Conservation (phyloP, 2,797 vertebrate genomes). For the Characodon lateralis region DNA sequence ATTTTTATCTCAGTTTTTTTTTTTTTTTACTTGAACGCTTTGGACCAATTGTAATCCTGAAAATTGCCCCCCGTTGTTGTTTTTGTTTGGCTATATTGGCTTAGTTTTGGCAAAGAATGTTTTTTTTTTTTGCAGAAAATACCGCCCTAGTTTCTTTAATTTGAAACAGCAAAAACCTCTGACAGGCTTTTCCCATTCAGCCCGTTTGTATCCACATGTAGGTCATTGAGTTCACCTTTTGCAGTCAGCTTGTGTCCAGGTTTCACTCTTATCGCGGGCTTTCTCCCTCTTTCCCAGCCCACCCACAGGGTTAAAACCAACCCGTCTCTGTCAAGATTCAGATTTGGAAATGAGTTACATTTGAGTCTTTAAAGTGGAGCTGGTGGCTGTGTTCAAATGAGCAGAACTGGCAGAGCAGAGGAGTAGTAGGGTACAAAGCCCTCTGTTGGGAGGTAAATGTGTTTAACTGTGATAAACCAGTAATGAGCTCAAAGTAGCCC, state of each 20-base stretch:
- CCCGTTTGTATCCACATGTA: slow-evolving; percentile 16
- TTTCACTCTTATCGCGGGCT: slow-evolving; percentile 36
- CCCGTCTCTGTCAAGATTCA: slow-evolving; percentile 44
- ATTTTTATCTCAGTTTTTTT: neutral
- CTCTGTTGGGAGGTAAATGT: slow-evolving; percentile 23
- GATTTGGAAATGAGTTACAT: slow-evolving; percentile 25
- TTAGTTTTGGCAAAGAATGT: slow-evolving; percentile 6
- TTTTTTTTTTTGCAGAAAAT: slow-evolving; percentile 7
- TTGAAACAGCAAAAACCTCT: slow-evolving; percentile 4
- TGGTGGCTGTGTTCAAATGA: slow-evolving; percentile 36
- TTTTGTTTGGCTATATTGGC: neutral
- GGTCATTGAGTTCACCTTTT: slow-evolving; percentile 48
- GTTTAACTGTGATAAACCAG: slow-evolving; percentile 55
- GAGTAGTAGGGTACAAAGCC: slow-evolving; percentile 8
- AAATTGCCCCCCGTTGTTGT: neutral
- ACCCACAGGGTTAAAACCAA: slow-evolving; percentile 38
- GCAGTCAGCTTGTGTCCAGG: slow-evolving; percentile 53
- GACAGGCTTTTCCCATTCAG: slow-evolving; percentile 14
- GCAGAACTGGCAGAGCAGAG: slow-evolving; percentile 12
- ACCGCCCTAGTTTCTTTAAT: slow-evolving; percentile 12
- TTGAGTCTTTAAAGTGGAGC: slow-evolving; percentile 30
- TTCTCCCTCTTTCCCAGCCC: slow-evolving; percentile 27
- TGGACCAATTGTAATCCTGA: too few species aligned
- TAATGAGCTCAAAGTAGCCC: slow-evolving; percentile 25
- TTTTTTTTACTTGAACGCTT: too few species aligned